Percentiles rank a stretch among this genome's conserved stretches.
Evolutionary conservation across 2,797 vertebrate species (phyloP).

Genomic region (Chloroceryle inda): DNA sequence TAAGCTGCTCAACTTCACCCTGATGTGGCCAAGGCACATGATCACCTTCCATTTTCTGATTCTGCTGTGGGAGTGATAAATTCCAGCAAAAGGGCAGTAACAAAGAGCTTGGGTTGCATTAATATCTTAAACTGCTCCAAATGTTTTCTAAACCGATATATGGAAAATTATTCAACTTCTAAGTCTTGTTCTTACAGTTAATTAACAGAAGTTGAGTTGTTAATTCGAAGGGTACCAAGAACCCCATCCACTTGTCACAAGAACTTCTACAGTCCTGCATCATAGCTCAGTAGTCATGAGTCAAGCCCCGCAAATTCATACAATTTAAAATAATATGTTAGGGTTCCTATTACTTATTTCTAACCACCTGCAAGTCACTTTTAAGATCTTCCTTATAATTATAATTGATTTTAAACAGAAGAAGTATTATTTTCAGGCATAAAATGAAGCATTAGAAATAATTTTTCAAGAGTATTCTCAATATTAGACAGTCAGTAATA

Average conservation of each 20-base stretch:
- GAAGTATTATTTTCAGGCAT: not conserved
- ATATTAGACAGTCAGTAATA: not conserved
- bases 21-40: conserved; percentile 48
- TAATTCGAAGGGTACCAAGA: not conserved
- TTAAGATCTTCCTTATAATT: not conserved
- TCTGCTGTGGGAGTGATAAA: conserved; percentile 25
- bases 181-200: not conserved
- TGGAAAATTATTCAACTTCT: not conserved
- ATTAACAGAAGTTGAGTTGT: not conserved
- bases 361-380: not conserved
- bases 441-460: not conserved
- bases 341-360: not conserved
- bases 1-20: conserved; percentile 45
- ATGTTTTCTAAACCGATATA: not conserved
- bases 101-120: not conserved
- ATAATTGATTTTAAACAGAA: not conserved
- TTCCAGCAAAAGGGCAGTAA: conserved; percentile 38
- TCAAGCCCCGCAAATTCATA: not conserved
- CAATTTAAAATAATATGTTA: not conserved
- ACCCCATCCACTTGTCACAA: not conserved
- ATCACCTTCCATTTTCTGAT: conserved; percentile 58
- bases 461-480: not conserved
- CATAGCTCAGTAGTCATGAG: not conserved
- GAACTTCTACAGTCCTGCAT: not conserved
- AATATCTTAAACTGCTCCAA: not conserved